Evolutionary conservation across 1,140 invertebrate genomes (phyloP).

Genomic region (Sinonovacula constricta): DNA sequence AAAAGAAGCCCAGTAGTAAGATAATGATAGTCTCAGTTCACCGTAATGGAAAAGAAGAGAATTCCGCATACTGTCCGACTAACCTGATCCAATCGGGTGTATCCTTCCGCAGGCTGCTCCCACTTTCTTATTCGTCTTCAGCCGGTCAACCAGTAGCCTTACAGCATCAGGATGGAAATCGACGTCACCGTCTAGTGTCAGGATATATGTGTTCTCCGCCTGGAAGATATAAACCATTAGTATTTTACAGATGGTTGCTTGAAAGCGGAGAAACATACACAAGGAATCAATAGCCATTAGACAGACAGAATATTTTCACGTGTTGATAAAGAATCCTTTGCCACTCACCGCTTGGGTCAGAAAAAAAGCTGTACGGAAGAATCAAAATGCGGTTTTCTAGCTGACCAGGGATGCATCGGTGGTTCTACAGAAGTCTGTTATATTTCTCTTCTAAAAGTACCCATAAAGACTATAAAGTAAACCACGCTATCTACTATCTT

Average conservation of each 20-base stretch:
- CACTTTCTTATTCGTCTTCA: conserved; percentile 99
- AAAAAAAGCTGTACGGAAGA: not conserved
- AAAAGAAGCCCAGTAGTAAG: not conserved
- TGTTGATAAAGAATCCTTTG: not conserved
- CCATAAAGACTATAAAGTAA: not conserved
- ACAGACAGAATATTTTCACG: not conserved
- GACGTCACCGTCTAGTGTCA: conserved; percentile 98
- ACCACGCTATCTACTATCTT: not conserved
- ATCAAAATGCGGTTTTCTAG: not conserved
- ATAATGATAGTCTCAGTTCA: not conserved
- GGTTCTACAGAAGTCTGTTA: not conserved
- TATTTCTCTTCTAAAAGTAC: not conserved
- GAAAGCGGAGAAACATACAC: no score
- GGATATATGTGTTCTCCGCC: conserved; percentile 96
- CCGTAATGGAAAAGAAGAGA: not conserved
- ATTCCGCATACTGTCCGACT: not conserved
- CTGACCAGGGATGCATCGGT: not conserved
- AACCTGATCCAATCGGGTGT: conserved; percentile 96
- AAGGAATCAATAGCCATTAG: no score
- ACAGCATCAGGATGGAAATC: conserved; percentile 99
- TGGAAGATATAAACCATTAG: conserved; percentile 39
- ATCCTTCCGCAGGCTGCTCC: conserved; percentile 99
- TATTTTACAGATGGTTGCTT: no score
- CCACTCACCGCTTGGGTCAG: not conserved
- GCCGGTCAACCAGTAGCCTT: conserved; percentile 95